These are phyloP conservation scores for Callosobruchus maculatus DNA, from an alignment of 2,888 invertebrate genomes.

Conservation along the genomic window DNA sequence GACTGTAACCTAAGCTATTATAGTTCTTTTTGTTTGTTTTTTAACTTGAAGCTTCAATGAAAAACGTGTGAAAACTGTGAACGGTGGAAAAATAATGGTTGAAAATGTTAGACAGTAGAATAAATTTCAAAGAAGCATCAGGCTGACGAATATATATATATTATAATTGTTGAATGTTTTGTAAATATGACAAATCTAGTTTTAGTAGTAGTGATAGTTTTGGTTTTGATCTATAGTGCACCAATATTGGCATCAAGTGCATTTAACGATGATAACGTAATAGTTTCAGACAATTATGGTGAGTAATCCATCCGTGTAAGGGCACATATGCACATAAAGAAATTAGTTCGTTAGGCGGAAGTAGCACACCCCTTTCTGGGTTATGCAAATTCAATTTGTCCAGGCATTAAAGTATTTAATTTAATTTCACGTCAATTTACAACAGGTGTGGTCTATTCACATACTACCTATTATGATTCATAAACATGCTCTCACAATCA, in stretches of 20 bases:
- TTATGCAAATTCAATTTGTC: not conserved
- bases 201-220: not conserved
- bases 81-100: not conserved
- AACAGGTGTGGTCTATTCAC: conserved; percentile 1
- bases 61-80: not conserved
- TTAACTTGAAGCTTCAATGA: not conserved
- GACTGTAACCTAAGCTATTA: not conserved
- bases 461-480: not conserved
- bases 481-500: not conserved
- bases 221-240: not conserved
- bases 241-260: not conserved
- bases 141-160: not conserved
- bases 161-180: not conserved
- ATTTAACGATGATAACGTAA: not conserved
- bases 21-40: not conserved
- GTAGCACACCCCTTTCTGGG: not conserved
- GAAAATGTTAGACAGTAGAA: not conserved
- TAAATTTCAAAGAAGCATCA: not conserved
- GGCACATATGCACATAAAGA: not conserved
- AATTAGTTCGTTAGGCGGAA: not conserved
- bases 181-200: not conserved
- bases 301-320: not conserved
- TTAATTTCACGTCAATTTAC: not conserved
- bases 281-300: not conserved
- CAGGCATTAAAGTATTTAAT: not conserved